phyloP scores from a whole-genome alignment of 2,888 invertebrate genomes.

The Camptogramma bilineatum region DNA sequence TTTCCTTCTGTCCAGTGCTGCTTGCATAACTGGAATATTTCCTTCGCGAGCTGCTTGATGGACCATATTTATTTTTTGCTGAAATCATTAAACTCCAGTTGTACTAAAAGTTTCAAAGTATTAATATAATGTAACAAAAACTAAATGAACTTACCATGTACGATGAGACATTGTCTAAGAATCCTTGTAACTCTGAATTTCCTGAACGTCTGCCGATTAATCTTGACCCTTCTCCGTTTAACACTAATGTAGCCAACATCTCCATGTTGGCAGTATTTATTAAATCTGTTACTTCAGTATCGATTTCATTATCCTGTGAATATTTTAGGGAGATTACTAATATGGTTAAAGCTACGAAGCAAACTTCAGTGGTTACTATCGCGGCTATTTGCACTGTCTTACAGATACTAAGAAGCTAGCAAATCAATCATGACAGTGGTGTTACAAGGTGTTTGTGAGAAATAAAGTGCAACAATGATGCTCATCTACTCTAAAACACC shows the following conservation, averaged over 20 bases:
- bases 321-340: slow-evolving; percentile 22
- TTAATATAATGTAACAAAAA: not conserved
- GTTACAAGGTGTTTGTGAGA: slow-evolving; percentile 76
- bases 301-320: slow-evolving; percentile 82
- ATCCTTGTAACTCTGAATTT: slow-evolving; percentile 93
- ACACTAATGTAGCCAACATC: slow-evolving; percentile 93
- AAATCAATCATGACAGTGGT: slow-evolving; percentile 79
- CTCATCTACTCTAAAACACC: slow-evolving; percentile 78
- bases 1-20: slow-evolving; percentile 94
- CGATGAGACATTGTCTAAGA: slow-evolving; percentile 93
- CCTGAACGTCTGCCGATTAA: slow-evolving; percentile 88
- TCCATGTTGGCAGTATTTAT: slow-evolving; percentile 93
- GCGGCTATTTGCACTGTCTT: slow-evolving; percentile 59
- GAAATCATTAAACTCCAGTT: slow-evolving; percentile 20
- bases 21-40: slow-evolving; percentile 92
- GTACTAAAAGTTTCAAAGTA: not conserved
- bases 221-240: slow-evolving; percentile 94
- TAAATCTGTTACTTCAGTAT: slow-evolving; percentile 88
- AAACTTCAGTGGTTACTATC: slow-evolving; percentile 51
- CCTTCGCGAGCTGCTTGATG: slow-evolving; percentile 95
- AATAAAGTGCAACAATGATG: slow-evolving; percentile 78
- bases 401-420: slow-evolving; percentile 80
- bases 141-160: slow-evolving; percentile 89
- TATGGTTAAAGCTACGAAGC: not conserved
- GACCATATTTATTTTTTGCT: slow-evolving; percentile 96